These are phyloP conservation scores for Caenorhabditis japonica DNA, from an alignment of 2,888 invertebrate species.

Conservation along the genomic window DNA sequence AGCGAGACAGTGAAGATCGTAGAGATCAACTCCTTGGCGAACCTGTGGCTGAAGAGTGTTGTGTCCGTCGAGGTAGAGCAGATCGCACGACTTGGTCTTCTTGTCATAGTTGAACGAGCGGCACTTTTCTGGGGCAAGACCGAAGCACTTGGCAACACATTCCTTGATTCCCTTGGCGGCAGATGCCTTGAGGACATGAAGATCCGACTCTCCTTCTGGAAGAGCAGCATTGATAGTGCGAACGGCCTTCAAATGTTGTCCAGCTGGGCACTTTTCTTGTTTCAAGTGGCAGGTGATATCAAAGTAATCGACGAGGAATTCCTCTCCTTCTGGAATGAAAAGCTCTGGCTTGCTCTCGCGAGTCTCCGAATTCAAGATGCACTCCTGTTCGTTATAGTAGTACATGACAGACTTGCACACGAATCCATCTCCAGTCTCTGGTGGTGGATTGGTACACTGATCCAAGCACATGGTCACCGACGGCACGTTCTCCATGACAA, in stretches of 20 bases:
- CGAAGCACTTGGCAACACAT: slow-evolving; percentile 67
- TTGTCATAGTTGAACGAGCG: slow-evolving; percentile 77
- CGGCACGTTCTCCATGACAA: slow-evolving; percentile 77
- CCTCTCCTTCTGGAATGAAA: slow-evolving; percentile 76
- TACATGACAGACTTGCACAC: slow-evolving; percentile 78
- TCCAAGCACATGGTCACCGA: slow-evolving; percentile 77
- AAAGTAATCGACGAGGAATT: slow-evolving; percentile 76
- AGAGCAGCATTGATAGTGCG: slow-evolving; percentile 75
- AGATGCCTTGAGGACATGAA: slow-evolving; percentile 72
- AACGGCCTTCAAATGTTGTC: slow-evolving; percentile 68
- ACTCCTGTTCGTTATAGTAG: slow-evolving; percentile 77
- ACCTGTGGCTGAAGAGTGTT: slow-evolving; percentile 73
- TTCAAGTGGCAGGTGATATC: slow-evolving; percentile 76
- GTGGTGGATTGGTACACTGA: slow-evolving; percentile 76
- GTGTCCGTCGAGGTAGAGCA: slow-evolving; percentile 75
- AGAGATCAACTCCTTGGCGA: slow-evolving; percentile 72
- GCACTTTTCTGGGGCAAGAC: slow-evolving; percentile 73
- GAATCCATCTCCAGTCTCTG: slow-evolving; percentile 76
- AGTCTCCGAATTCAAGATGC: slow-evolving; percentile 77
- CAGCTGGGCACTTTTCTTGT: slow-evolving; percentile 72
- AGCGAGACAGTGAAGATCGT: slow-evolving; percentile 75
- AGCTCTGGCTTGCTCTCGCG: slow-evolving; percentile 75
- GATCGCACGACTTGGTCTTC: slow-evolving; percentile 69
- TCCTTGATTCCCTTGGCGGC: slow-evolving; percentile 64
- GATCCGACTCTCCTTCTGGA: slow-evolving; percentile 73